A percentile compares a stretch with the other conserved stretches of the same genome.
Evolutionary conservation across 1,140 invertebrate species (phyloP).

Genomic region (Aphelinus atriplicis): DNA sequence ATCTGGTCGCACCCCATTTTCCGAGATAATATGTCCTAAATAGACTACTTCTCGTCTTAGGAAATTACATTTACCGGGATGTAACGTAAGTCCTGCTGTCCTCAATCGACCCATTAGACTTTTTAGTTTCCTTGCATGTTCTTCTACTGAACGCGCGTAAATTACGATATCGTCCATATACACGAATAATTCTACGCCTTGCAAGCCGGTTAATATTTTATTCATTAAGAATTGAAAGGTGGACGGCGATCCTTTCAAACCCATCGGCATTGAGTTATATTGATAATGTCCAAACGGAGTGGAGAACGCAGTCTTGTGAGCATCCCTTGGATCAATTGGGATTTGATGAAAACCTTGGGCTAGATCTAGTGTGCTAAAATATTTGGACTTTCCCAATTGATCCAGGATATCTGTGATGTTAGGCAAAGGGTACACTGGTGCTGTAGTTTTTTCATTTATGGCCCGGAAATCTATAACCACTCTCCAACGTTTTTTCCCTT

Average conservation of each 20-base stretch:
- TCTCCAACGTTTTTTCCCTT: slow-evolving; percentile 42
- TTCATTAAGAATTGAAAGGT: slow-evolving; percentile 50
- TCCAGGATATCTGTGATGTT: slow-evolving; percentile 5
- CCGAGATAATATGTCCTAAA: slow-evolving; percentile 49
- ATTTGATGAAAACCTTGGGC: slow-evolving; percentile 57
- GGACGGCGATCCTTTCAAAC: slow-evolving; percentile 50
- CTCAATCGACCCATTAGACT: slow-evolving; percentile 46
- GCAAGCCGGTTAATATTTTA: slow-evolving; percentile 22
- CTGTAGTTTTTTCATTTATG: slow-evolving; percentile 26
- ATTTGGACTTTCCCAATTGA: not conserved
- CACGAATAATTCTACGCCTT: slow-evolving; percentile 39
- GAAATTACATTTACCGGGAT: slow-evolving; percentile 52
- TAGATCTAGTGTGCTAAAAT: not conserved
- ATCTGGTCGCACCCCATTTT: slow-evolving; percentile 49
- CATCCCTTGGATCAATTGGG: slow-evolving; percentile 51
- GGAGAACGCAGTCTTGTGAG: slow-evolving; percentile 59
- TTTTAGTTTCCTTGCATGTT: slow-evolving; percentile 30
- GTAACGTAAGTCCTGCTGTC: slow-evolving; percentile 46
- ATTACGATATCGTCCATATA: slow-evolving; percentile 60
- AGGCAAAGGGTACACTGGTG: not conserved
- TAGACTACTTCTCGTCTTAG: slow-evolving; percentile 44
- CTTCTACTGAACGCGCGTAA: slow-evolving; percentile 44
- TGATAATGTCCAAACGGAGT: slow-evolving; percentile 39
- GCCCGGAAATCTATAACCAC: slow-evolving; percentile 41
- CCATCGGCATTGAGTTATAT: slow-evolving; percentile 14